phyloP scores from a whole-genome alignment of 2,113 vertebrate genomes.

The Variabilichromis moorii region DNA sequence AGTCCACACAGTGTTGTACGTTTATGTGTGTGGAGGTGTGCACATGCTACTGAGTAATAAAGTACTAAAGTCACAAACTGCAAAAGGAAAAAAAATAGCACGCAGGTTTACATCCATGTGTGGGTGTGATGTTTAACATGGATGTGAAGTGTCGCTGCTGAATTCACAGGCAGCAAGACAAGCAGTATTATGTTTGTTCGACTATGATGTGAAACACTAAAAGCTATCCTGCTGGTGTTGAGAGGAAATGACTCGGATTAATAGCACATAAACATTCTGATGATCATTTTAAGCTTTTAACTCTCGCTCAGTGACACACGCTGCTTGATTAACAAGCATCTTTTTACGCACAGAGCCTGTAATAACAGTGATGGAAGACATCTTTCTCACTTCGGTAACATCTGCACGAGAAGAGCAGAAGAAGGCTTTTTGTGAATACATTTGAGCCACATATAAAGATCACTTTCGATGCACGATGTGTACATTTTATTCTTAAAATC shows the following conservation, averaged over 20 bases:
- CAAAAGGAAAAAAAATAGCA: neutral
- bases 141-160: neutral
- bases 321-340: constrained; percentile 23
- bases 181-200: neutral
- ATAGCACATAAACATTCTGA: constrained; percentile 29
- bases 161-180: neutral
- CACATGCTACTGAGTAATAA: neutral
- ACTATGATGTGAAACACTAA: neutral
- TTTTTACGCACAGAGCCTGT: neutral
- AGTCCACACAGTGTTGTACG: neutral
- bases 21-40: neutral
- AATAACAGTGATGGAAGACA: neutral
- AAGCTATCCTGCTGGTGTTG: constrained; percentile 1
- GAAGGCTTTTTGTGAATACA: neutral
- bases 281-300: constrained; percentile 28
- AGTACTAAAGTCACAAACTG: neutral
- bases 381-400: neutral
- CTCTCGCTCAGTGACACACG: neutral
- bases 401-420: neutral
- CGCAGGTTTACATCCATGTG: neutral
- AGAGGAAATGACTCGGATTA: constrained; percentile 28
- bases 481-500: neutral
- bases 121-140: neutral
- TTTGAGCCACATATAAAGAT: neutral
- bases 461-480: neutral